Conservation (phyloP, 2,888 invertebrate species). For the Axea sp. region DNA sequence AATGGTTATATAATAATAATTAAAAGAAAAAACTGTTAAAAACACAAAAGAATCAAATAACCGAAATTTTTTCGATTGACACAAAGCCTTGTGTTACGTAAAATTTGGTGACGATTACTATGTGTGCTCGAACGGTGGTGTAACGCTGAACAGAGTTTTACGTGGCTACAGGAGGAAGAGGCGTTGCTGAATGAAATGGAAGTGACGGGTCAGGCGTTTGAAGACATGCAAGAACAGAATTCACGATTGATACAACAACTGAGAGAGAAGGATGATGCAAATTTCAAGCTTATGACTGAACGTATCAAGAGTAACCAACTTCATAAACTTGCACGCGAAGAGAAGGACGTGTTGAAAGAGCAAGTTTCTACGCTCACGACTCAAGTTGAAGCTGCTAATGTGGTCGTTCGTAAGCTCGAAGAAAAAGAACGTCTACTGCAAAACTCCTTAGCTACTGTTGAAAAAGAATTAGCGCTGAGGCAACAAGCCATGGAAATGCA, state of each 20-base stretch:
- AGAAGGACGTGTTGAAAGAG: slow-evolving; percentile 95
- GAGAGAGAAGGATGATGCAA: slow-evolving; percentile 98
- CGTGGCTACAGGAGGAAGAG: slow-evolving; percentile 90
- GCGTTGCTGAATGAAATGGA: slow-evolving; percentile 99
- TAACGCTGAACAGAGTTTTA: slow-evolving; percentile 78
- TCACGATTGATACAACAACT: slow-evolving; percentile 96
- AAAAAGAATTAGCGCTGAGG: slow-evolving; percentile 94
- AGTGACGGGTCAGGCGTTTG: slow-evolving; percentile 98
- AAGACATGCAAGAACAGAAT: slow-evolving; percentile 99
- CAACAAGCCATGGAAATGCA: slow-evolving; percentile 99
- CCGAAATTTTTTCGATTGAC: slow-evolving; percentile 26
- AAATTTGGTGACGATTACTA: slow-evolving; percentile 49
- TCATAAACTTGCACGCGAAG: slow-evolving; percentile 93
- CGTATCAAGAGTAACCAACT: slow-evolving; percentile 97
- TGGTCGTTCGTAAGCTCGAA: slow-evolving; percentile 95
- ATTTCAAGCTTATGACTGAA: slow-evolving; percentile 99
- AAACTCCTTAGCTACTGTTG: slow-evolving; percentile 93
- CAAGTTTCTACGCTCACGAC: slow-evolving; percentile 88
- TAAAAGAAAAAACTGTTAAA: background rate
- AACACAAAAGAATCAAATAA: no score
- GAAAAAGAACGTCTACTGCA: slow-evolving; percentile 97
- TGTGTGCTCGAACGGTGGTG: slow-evolving; percentile 73
- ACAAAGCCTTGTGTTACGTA: slow-evolving; percentile 23
- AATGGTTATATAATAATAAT: no score
- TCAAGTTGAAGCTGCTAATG: slow-evolving; percentile 96